These are phyloP conservation scores for Glossophaga mutica DNA, from an alignment of 2,797 vertebrate genomes.

Conservation along the genomic window DNA sequence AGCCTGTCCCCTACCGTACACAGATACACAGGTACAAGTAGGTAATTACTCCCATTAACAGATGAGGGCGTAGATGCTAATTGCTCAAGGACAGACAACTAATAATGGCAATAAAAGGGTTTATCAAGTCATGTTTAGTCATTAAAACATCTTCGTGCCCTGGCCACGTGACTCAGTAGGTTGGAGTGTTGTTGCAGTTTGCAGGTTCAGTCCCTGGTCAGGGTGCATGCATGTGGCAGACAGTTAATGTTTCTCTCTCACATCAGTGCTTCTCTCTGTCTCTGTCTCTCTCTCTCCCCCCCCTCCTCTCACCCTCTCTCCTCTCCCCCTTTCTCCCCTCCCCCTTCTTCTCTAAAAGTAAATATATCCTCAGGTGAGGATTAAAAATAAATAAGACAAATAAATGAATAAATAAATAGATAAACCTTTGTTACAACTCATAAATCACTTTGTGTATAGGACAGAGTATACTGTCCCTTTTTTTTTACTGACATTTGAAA, in stretches of 20 bases:
- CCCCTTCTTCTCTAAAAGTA: neutral
- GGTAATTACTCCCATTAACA: neutral
- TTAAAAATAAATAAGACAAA: neutral
- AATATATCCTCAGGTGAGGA: neutral
- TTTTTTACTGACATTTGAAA: neutral
- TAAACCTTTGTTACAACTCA: neutral
- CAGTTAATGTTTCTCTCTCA: too few relatives aligned
- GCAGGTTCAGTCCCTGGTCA: neutral
- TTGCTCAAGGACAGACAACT: neutral
- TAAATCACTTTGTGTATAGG: neutral
- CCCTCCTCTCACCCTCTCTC: too few relatives aligned
- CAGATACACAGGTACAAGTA: rapidly evolving
- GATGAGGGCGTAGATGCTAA: neutral
- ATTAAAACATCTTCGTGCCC: neutral
- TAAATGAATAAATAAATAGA: neutral
- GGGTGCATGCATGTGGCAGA: neutral
- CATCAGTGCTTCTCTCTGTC: too few relatives aligned
- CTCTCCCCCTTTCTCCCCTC: too few relatives aligned
- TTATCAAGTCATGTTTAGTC: neutral
- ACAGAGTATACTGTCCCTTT: neutral
- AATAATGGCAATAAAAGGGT: neutral
- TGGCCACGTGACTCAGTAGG: neutral
- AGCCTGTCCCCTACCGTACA: neutral
- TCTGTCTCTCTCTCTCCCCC: too few relatives aligned
- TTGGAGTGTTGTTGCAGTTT: neutral